These are phyloP conservation scores for Drosophila tropicalis DNA, from an alignment of 1,140 invertebrate species.

Conservation along the genomic window DNA sequence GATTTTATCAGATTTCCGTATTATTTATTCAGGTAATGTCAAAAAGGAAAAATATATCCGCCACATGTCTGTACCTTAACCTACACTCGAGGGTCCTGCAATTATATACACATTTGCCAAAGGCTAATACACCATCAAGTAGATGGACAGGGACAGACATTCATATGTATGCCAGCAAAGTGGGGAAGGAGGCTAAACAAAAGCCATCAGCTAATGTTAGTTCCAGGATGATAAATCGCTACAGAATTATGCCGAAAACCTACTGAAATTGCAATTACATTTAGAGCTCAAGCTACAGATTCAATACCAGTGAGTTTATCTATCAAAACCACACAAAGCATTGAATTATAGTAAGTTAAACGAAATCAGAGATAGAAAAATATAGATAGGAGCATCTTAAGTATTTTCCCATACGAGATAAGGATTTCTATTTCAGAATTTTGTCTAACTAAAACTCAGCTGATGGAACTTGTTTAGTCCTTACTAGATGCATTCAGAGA, in stretches of 20 bases:
- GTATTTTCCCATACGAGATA: too few relatives aligned
- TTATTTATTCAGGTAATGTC: constrained; percentile 79
- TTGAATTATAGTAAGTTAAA: too few relatives aligned
- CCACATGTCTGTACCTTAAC: constrained; percentile 28
- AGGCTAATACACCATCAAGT: constrained; percentile 55
- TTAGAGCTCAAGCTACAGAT: too few relatives aligned
- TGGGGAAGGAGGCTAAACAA: constrained; percentile 1
- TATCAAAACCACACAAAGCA: too few relatives aligned
- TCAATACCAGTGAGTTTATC: too few relatives aligned
- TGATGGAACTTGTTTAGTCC: too few relatives aligned
- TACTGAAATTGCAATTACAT: neutral
- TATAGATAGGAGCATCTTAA: too few relatives aligned
- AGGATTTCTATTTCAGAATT: too few relatives aligned
- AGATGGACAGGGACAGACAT: constrained; percentile 4
- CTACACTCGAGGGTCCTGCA: constrained; percentile 55
- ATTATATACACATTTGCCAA: constrained; percentile 82
- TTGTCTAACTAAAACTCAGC: too few relatives aligned
- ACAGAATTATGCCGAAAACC: constrained; percentile 36
- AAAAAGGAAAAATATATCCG: constrained; percentile 50
- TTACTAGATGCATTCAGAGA: too few relatives aligned
- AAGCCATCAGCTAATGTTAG: constrained; percentile 68
- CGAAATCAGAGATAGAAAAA: too few relatives aligned
- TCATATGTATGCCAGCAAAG: neutral
- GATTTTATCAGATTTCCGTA: constrained; percentile 82
- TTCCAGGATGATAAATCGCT: constrained; percentile 60